These are phyloP conservation scores for Periophthalmus magnuspinnatus DNA, from an alignment of 2,797 vertebrate species.

Conservation along the genomic window DNA sequence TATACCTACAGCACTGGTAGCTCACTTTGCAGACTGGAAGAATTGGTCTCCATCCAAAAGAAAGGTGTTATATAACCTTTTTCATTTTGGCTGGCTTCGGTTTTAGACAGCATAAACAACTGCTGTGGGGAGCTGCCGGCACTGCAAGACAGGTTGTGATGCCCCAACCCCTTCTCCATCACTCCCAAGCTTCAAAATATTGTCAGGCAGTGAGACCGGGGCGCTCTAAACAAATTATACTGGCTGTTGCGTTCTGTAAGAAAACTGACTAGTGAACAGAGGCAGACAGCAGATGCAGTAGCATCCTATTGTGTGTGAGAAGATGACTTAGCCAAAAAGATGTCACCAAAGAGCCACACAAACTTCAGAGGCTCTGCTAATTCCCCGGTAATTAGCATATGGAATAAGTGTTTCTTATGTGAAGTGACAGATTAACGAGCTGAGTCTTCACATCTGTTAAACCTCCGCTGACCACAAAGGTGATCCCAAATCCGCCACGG, in stretches of 20 bases:
- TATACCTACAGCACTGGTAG: slow-evolving; percentile 23
- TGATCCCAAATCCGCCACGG: slow-evolving; percentile 15
- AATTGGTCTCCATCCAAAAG: slow-evolving; percentile 28
- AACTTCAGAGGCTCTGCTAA: neutral
- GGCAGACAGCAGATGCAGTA: slow-evolving; percentile 42
- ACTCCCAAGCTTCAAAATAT: slow-evolving; percentile 34
- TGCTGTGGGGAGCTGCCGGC: slow-evolving; percentile 24
- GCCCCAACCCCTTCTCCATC: slow-evolving; percentile 32
- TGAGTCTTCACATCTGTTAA: slow-evolving; percentile 17
- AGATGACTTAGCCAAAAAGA: slow-evolving; percentile 18
- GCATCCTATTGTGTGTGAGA: slow-evolving; percentile 20
- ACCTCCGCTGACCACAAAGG: slow-evolving; percentile 24
- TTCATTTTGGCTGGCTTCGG: slow-evolving; percentile 20
- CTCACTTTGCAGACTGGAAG: slow-evolving; percentile 26
- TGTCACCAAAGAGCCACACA: slow-evolving; percentile 23
- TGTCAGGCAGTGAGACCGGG: slow-evolving; percentile 21
- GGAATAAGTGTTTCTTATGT: slow-evolving; percentile 9
- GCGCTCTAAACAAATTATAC: slow-evolving; percentile 46
- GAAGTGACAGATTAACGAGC: slow-evolving; percentile 5
- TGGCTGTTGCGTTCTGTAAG: slow-evolving; percentile 31
- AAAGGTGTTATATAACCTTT: slow-evolving; percentile 39
- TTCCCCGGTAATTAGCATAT: slow-evolving; percentile 4
- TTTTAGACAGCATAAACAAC: slow-evolving; percentile 27
- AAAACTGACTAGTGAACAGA: slow-evolving; percentile 52
- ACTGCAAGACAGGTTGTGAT: slow-evolving; percentile 24